Conservation (phyloP, 2,888 invertebrate genomes). For the Hymenopus coronatus region DNA sequence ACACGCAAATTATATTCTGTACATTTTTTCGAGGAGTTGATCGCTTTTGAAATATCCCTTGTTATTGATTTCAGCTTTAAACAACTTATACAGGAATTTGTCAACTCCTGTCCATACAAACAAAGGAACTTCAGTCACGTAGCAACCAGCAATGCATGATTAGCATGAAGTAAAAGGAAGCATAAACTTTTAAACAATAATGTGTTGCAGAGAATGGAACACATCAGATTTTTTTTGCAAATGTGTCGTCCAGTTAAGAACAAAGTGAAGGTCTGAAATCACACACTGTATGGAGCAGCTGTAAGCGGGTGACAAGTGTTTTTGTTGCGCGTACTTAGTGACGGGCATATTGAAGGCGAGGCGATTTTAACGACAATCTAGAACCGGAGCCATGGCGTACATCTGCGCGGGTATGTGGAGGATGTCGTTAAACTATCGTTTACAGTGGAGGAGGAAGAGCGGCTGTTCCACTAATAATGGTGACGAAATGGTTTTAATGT, state of each 20-base stretch:
- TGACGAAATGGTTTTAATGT: constrained; percentile 13
- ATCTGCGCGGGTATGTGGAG: background rate
- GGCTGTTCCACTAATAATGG: constrained; percentile 7
- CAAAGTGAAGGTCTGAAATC: background rate
- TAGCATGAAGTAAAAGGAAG: no score
- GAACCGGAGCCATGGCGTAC: background rate
- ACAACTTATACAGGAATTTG: no score
- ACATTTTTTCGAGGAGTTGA: no score
- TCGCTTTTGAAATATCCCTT: no score
- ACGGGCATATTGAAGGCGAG: background rate
- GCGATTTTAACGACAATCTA: background rate
- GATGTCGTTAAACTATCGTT: constrained; percentile 13
- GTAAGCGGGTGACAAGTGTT: background rate
- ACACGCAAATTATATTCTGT: no score
- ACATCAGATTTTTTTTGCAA: no score
- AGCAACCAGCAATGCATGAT: no score
- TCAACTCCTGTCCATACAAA: no score
- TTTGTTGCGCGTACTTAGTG: background rate
- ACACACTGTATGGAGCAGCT: background rate
- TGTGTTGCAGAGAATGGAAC: no score
- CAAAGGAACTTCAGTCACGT: no score
- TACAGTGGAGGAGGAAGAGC: background rate
- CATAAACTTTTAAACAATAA: no score
- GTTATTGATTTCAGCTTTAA: no score
- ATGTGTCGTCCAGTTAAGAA: background rate